A percentile compares a stretch with the other conserved stretches of the same genome.
Evolutionary conservation across 2,113 vertebrate species (phyloP).

Genomic region (Crotalus helleri): DNA sequence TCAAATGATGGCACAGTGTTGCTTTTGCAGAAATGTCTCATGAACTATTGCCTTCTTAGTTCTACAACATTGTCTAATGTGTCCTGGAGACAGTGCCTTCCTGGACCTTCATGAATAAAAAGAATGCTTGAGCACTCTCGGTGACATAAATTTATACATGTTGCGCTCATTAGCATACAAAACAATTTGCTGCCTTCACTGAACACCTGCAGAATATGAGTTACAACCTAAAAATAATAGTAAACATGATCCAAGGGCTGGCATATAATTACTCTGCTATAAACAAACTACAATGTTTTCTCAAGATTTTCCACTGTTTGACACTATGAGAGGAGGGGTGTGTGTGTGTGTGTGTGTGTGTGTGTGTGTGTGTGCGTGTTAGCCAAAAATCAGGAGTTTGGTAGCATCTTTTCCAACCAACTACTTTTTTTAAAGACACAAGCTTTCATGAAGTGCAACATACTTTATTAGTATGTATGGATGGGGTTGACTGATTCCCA

Average conservation of each 20-base stretch:
- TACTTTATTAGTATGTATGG: neutral
- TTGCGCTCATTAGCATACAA: neutral
- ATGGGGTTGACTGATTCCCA: neutral
- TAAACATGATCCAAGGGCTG: neutral
- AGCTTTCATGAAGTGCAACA: neutral
- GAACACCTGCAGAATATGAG: neutral
- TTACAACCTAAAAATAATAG: neutral
- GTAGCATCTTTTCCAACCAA: neutral
- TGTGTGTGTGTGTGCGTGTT: neutral
- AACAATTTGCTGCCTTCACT: neutral
- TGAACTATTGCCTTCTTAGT: neutral
- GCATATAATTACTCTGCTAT: neutral
- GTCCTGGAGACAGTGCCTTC: neutral
- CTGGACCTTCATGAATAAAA: neutral
- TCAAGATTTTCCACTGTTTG: neutral
- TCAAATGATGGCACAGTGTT: neutral
- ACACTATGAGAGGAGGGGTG: neutral
- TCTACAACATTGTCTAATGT: neutral
- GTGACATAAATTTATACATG: neutral
- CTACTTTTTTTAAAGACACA: neutral
- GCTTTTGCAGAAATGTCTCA: neutral
- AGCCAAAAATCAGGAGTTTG: neutral
- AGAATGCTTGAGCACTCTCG: neutral
- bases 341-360: neutral
- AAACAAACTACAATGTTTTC: neutral